Percentiles rank a stretch among this genome's conserved stretches.
These are phyloP conservation scores for Phyllotreta cruciferae DNA, from an alignment of 2,888 invertebrate species.

Conservation along the genomic window DNA sequence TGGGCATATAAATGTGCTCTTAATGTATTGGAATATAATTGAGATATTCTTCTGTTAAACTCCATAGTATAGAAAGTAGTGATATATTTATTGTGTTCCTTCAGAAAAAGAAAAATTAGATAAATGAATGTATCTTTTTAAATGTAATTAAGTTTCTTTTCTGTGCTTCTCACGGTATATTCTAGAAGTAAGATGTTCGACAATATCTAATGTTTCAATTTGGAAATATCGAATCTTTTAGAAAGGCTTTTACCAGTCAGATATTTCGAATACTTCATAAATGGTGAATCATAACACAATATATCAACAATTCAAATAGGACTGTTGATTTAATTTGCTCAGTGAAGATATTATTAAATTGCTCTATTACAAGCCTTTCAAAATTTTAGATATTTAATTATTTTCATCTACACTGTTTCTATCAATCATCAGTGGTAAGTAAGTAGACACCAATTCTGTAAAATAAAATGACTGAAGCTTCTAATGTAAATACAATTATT, in stretches of 20 bases:
- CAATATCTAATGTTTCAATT: constrained; percentile 38
- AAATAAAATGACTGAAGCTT: constrained; percentile 50
- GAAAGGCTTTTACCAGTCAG: not conserved
- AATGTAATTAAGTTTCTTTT: constrained; percentile 19
- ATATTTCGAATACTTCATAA: too few relatives aligned
- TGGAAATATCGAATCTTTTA: not conserved
- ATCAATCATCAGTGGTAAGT: constrained; percentile 38
- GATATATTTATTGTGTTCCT: constrained; percentile 14
- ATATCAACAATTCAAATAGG: too few relatives aligned
- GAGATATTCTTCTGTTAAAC: constrained; percentile 2
- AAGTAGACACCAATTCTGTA: constrained; percentile 45
- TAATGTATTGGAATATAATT: not conserved
- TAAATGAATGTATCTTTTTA: constrained; percentile 2
- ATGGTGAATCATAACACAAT: too few relatives aligned
- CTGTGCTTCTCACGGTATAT: constrained; percentile 35
- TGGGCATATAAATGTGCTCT: too few relatives aligned
- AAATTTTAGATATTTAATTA: constrained; percentile 5
- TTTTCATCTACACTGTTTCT: constrained; percentile 30
- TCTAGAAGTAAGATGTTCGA: constrained; percentile 35
- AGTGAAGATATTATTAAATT: not conserved
- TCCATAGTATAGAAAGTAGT: constrained; percentile 6
- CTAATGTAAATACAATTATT: constrained; percentile 48
- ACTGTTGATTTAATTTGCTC: too few relatives aligned
- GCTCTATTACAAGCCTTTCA: not conserved
- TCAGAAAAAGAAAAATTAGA: constrained; percentile 5